Evolutionary conservation across 2,797 vertebrate species (phyloP).

Genomic region (Gymnocypris eckloni): DNA sequence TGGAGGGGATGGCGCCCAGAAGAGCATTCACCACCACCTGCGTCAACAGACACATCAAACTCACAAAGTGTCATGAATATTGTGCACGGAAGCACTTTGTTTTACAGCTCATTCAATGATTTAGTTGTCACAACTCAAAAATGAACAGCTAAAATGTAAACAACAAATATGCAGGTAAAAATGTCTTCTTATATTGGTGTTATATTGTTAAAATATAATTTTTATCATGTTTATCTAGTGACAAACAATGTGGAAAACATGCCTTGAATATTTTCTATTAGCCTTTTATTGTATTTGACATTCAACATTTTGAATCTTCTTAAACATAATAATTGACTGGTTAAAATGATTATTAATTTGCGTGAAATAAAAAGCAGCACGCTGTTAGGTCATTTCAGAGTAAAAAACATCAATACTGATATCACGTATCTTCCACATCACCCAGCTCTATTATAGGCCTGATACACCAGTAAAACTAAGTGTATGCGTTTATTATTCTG

Average conservation of each 20-base stretch:
- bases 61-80: conserved; percentile 30
- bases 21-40: conserved; percentile 99
- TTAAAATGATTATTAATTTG: conserved; percentile 1
- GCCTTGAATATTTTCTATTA: not conserved
- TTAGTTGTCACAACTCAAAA: not conserved
- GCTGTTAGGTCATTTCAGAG: too few species aligned
- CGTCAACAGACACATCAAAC: conserved; percentile 60
- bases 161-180: not conserved
- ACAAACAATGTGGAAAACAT: too few species aligned
- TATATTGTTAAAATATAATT: not conserved
- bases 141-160: not conserved
- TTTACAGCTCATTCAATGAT: not conserved
- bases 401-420: not conserved
- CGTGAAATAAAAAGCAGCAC: not conserved
- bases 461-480: conserved; percentile 24
- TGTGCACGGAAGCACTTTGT: conserved; percentile 11
- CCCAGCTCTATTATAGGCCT: not conserved
- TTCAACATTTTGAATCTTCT: not conserved
- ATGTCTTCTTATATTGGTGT: not conserved
- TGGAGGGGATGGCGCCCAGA: conserved; percentile 96
- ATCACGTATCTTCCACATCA: not conserved
- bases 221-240: too few species aligned
- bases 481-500: conserved; percentile 24
- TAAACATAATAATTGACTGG: too few species aligned
- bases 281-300: not conserved